phyloP scores from a whole-genome alignment of 1,140 invertebrate species.

The Sinonovacula constricta region DNA sequence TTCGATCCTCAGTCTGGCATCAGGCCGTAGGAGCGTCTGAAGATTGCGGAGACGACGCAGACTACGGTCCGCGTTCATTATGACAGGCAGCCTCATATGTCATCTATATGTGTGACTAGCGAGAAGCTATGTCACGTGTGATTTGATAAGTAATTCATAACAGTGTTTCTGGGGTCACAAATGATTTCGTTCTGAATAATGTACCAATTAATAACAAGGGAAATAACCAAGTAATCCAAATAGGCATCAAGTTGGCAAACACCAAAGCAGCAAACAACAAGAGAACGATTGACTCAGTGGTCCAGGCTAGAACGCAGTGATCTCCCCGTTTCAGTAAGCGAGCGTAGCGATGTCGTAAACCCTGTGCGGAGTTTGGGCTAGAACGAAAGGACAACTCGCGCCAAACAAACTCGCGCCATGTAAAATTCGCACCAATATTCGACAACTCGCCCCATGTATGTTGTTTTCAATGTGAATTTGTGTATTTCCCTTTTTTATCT shows the following conservation, averaged over 20 bases:
- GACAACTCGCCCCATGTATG: too few relatives aligned
- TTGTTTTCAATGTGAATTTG: too few relatives aligned
- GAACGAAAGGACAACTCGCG: too few relatives aligned
- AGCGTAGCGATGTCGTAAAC: background rate
- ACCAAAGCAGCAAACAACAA: background rate
- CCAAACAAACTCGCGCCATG: too few relatives aligned
- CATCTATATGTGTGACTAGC: background rate
- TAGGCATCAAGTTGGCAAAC: too few relatives aligned
- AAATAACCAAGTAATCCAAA: background rate
- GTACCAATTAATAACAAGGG: background rate
- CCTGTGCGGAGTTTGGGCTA: background rate
- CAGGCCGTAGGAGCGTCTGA: slow-evolving; percentile 22
- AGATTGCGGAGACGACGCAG: slow-evolving; percentile 38
- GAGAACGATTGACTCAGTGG: background rate
- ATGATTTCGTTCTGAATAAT: background rate
- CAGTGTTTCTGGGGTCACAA: background rate
- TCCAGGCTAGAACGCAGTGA: background rate
- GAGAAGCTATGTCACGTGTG: background rate
- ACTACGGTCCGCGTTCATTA: slow-evolving; percentile 45
- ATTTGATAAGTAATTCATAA: background rate
- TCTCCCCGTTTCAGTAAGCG: too few relatives aligned
- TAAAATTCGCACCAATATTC: too few relatives aligned
- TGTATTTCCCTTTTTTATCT: too few relatives aligned
- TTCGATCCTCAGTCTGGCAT: slow-evolving; percentile 38
- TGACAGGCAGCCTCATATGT: slow-evolving; percentile 22